Conservation (phyloP, 2,113 vertebrate genomes). For the Pseudolaguvia tuberculata region DNA sequence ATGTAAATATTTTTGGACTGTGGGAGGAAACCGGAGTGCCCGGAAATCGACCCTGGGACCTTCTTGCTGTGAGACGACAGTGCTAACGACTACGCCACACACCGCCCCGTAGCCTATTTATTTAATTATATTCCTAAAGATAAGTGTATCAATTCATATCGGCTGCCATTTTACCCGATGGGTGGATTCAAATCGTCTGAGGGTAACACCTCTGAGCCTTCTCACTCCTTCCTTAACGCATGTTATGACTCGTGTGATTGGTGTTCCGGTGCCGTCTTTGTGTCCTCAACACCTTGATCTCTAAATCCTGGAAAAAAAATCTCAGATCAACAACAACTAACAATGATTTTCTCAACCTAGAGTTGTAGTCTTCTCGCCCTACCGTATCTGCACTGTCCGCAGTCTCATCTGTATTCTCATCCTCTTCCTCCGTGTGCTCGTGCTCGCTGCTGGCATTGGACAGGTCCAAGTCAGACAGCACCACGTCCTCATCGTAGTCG, state of each 20-base stretch:
- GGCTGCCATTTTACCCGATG: neutral
- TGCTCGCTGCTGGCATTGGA: slow-evolving; percentile 60
- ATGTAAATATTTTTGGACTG: too few relatives aligned
- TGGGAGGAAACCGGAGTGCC: too few relatives aligned
- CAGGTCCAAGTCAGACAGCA: slow-evolving; percentile 64
- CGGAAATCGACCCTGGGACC: too few relatives aligned
- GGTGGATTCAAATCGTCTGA: neutral
- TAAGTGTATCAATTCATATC: neutral
- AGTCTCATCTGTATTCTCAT: slow-evolving; percentile 51
- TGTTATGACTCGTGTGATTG: slow-evolving; percentile 7
- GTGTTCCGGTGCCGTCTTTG: neutral
- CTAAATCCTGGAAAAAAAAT: slow-evolving; percentile 61
- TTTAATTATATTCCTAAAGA: too few relatives aligned
- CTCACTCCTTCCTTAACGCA: slow-evolving; percentile 9
- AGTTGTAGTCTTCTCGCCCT: slow-evolving; percentile 19
- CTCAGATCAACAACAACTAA: neutral
- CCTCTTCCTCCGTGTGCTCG: slow-evolving; percentile 60
- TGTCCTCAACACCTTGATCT: slow-evolving; percentile 47
- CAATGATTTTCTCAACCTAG: neutral
- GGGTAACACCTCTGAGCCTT: too few relatives aligned
- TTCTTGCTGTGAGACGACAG: too few relatives aligned
- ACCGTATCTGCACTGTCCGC: slow-evolving; percentile 77
- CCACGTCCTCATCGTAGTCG: slow-evolving; percentile 80
- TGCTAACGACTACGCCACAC: too few relatives aligned
- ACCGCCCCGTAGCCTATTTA: too few relatives aligned